phyloP scores from a whole-genome alignment of 2,113 vertebrate genomes.

The Phylloscopus trochilus region DNA sequence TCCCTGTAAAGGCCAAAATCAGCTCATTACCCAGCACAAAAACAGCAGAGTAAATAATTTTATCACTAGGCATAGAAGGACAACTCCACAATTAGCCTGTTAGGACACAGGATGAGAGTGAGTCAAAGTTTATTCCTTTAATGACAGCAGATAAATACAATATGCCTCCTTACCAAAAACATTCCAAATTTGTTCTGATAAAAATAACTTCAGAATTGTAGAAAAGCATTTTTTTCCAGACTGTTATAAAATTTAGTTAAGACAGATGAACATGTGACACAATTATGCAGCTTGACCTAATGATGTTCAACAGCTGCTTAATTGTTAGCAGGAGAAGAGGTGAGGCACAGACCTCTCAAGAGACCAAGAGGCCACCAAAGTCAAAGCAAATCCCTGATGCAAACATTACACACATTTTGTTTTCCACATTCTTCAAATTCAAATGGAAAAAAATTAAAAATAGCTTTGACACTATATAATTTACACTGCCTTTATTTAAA shows the following conservation, averaged over 20 bases:
- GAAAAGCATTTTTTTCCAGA: background rate
- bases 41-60: background rate
- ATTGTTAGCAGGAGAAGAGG: background rate
- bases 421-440: background rate
- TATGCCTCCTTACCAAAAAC: background rate
- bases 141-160: background rate
- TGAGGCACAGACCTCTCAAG: background rate
- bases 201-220: background rate
- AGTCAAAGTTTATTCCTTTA: background rate
- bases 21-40: background rate
- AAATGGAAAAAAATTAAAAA: background rate
- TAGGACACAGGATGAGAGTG: background rate
- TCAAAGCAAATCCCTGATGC: background rate
- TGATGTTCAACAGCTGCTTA: background rate
- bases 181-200: background rate
- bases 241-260: background rate
- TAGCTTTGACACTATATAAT: background rate
- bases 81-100: background rate
- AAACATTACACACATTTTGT: background rate
- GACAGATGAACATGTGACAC: background rate
- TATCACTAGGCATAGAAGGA: background rate
- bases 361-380: background rate
- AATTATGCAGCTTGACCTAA: background rate
- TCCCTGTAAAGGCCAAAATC: conserved; percentile 75
- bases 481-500: background rate